Evolutionary conservation across 1,140 invertebrate genomes (phyloP), one percentile per base, ranked within the genome.

Genomic region (Yoshiicerus persimilis): DNA sequence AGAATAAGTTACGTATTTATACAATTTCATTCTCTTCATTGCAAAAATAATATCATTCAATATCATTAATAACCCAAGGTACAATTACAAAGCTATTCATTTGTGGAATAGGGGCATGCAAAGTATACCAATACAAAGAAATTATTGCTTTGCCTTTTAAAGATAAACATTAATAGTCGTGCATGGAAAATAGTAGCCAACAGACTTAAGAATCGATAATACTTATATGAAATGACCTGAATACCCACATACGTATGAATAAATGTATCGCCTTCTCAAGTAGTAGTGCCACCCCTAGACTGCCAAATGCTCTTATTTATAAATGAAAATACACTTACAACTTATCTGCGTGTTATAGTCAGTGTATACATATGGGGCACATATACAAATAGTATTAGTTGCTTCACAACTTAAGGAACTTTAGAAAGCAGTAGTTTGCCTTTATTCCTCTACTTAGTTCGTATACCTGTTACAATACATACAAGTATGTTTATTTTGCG

Each of bases 81-180:
- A n/a, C 16, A n/a, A 36, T n/a, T 36, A 10, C n/a, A 75, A 75
- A 34, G 66, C 2, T 9, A 80, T 32, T 2, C 30, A 34, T 80
- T 36, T 20, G 16, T 3, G 23, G 20, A 75, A 34, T 10, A 1
- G 32, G 8, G 34, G 38, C 36, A 80, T 5, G 38, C 32, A 80
- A 23, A 87, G 25, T 34, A 70, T 30, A 10, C 13, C 30, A 34
- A 5, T 89, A 32, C 27, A 0, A 32, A n/a, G 41, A 84, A 47
- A 30, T 62, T n/a, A 70, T 41, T 64, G 20, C 41, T 88, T 66
- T 38, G 4, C 39, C 32, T 47, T 80, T 90, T 41, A 38, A 88
- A 36, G 32, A 80, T 80, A 80, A n/a, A 77, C 32, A 75, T 75
- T 32, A 75, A 36, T 20, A 80, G 75, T 80, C 20, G 25, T 16